Percentiles rank a stretch among this genome's conserved stretches.
Evolutionary conservation across 2,113 vertebrate species (phyloP).

Genomic region (Sinocyclocheilus maitianheensis): DNA sequence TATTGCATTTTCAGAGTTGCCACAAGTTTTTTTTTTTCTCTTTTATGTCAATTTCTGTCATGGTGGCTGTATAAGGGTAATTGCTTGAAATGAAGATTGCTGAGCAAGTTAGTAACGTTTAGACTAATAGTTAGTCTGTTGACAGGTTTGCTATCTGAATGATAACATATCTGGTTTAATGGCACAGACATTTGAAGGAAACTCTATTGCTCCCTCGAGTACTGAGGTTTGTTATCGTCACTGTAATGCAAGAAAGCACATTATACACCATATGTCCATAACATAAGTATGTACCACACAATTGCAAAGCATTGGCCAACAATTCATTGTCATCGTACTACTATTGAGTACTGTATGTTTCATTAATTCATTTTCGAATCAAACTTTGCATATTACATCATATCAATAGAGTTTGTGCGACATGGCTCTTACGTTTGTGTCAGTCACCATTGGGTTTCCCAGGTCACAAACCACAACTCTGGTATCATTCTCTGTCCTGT

Average conservation of each 20-base stretch:
- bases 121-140: background rate
- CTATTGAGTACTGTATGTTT: background rate
- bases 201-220: background rate
- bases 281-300: background rate
- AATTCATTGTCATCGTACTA: background rate
- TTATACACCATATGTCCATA: background rate
- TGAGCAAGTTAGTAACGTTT: background rate
- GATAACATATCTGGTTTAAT: background rate
- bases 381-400: background rate
- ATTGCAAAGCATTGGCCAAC: background rate
- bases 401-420: background rate
- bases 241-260: background rate
- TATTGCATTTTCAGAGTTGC: background rate
- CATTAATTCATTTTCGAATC: background rate
- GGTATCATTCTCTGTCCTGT: conserved; percentile 92
- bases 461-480: conserved; percentile 94
- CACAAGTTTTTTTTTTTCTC: too few species aligned
- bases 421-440: conserved; percentile 80
- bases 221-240: background rate
- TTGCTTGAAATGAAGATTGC: background rate
- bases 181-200: background rate
- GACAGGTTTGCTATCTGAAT: background rate
- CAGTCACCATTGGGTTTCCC: conserved; percentile 93
- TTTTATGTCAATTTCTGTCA: background rate
- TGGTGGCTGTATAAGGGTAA: background rate